Base-by-base conservation (phyloP, 2,888 invertebrate species). In the Yponomeuta cagnagella region DNA sequence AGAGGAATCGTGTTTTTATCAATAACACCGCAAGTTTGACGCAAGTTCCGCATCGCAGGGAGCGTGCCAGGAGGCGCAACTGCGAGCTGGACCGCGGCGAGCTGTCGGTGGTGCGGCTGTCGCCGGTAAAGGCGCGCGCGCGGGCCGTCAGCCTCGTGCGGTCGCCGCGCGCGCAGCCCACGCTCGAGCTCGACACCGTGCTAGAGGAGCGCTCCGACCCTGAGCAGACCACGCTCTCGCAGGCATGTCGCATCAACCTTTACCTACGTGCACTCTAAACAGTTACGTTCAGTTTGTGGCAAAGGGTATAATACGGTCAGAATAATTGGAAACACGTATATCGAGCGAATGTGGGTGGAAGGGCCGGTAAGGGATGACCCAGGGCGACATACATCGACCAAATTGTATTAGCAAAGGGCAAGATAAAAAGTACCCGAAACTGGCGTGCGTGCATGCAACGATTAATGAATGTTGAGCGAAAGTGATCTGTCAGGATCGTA, bases 41-140 rank as follows among this genome's bases (percentile, higher is more conserved):
- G 15, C 52, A 15, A 58, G 15, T 58, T 15, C 15, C 52, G 15
- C 15, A 58, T 15, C 1, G 10, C 75, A 93, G 97, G 71, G 97
- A 97, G 83, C 94, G 97, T 73, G 97, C 96, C 70, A 92, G 97
- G 72, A 93, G 97, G 70, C 94, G 97, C 73, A 96, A 96, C 83
- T 96, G 95, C 80, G 96, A 96, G 84, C 88, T 96, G 85, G 96
- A 97, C 86, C 96, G 96, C 82, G 96, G 96, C 74, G 96, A 96
- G 78, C 93, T 97, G 79, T 96, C 96, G 78, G 94, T 97, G 84
- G 96, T 96, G 83, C 94, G 96, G 77, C 94, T 92, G 71, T 92
- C 92, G 2, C 92, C 93, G 0, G 79, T 85, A 70, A 88, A 88
- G 76, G 77, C 76, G 43, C 82, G 87, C 71, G 81, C 82, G 8